Conservation (phyloP, 1,140 invertebrate genomes). For the Liolophura sinensis region DNA sequence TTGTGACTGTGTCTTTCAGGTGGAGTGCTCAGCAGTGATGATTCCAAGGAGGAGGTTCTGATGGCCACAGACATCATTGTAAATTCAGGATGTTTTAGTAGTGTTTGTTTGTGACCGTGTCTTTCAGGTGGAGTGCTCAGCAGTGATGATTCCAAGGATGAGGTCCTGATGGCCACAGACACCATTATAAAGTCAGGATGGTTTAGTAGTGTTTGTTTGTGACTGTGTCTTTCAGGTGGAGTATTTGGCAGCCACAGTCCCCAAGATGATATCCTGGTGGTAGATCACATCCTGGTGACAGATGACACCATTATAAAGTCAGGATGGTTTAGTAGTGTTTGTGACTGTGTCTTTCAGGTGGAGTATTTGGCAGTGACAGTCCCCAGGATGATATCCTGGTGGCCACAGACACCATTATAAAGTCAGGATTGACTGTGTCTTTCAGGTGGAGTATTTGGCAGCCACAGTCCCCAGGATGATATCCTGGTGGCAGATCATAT, state of each 20-base stretch:
- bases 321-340: background rate
- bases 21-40: slow-evolving; percentile 16
- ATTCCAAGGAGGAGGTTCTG: slow-evolving; percentile 15
- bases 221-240: slow-evolving; percentile 23
- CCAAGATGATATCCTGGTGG: slow-evolving; percentile 10
- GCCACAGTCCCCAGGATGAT: too few relatives aligned
- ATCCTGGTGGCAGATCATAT: too few relatives aligned
- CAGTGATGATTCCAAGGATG: too few relatives aligned
- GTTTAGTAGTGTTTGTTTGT: background rate
- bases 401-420: slow-evolving; percentile 16
- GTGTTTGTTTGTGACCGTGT: too few relatives aligned
- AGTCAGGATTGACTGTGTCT: slow-evolving; percentile 23
- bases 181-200: slow-evolving; percentile 7
- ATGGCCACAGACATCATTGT: slow-evolving; percentile 20
- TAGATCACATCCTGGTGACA: too few relatives aligned
- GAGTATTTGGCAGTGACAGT: slow-evolving; percentile 17
- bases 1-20: slow-evolving; percentile 12
- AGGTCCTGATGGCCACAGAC: too few relatives aligned
- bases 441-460: too few relatives aligned
- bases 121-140: too few relatives aligned
- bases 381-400: slow-evolving; percentile 17
- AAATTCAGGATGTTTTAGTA: slow-evolving; percentile 22
- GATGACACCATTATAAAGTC: background rate
- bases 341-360: slow-evolving; percentile 16
- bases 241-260: slow-evolving; percentile 18